phyloP scores from a whole-genome alignment of 2,113 vertebrate species.

The Pelmatolapia mariae region DNA sequence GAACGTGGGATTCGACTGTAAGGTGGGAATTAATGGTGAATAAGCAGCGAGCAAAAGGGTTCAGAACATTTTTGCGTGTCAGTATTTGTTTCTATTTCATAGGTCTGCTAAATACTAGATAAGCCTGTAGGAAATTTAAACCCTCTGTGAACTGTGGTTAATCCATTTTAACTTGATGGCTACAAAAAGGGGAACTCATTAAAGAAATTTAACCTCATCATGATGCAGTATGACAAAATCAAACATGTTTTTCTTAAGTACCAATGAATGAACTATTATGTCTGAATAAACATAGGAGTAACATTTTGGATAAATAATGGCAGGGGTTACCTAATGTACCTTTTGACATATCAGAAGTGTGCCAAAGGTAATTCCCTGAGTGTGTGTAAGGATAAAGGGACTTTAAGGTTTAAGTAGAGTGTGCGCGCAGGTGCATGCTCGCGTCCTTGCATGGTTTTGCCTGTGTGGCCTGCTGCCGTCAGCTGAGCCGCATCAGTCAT shows the following conservation, averaged over 20 bases:
- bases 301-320: neutral
- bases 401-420: constrained; percentile 15
- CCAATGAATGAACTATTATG: neutral
- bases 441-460: neutral
- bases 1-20: neutral
- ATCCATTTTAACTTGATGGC: neutral
- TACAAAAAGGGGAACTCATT: neutral
- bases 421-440: neutral
- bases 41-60: neutral
- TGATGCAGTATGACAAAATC: neutral
- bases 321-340: neutral
- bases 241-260: neutral
- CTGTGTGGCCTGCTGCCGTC: constrained; percentile 1
- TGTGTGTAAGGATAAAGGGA: neutral
- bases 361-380: constrained; percentile 21
- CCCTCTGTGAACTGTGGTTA: constrained; percentile 21
- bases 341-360: neutral
- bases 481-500: constrained; percentile 25
- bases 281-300: neutral
- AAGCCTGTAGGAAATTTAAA: constrained; percentile 2
- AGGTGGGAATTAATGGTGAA: neutral
- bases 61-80: neutral
- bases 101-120: neutral
- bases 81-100: neutral
- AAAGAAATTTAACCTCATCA: neutral